A percentile compares a stretch with the other conserved stretches of the same genome.
Conservation (phyloP, 2,113 vertebrate genomes). For the Oriolus oriolus region DNA sequence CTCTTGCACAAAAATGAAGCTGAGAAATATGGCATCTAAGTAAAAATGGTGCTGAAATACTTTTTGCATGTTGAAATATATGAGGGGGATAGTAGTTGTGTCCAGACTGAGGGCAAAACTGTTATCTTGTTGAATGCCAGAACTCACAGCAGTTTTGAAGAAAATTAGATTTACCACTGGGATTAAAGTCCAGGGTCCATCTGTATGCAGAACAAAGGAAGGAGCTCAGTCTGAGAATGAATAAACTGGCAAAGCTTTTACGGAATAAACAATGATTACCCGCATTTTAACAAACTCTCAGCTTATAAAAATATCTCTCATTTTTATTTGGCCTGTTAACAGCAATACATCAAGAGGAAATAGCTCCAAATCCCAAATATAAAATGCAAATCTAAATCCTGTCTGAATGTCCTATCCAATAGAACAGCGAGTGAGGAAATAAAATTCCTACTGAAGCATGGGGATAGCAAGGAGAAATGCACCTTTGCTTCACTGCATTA, state of each 20-base stretch:
- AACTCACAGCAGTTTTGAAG: background rate
- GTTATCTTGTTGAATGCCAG: background rate
- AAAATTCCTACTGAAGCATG: background rate
- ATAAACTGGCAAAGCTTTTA: background rate
- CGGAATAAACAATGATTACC: background rate
- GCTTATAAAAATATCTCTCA: background rate
- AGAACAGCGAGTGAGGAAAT: background rate
- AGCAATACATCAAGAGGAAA: background rate
- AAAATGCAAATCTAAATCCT: constrained; percentile 5
- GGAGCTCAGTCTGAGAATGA: background rate
- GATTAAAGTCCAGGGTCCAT: background rate
- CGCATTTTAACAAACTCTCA: background rate
- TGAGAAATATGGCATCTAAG: background rate
- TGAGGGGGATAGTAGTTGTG: background rate
- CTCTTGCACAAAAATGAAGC: background rate
- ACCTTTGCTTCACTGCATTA: background rate
- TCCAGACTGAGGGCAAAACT: background rate
- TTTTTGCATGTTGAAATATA: background rate
- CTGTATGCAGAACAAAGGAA: background rate
- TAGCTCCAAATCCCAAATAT: background rate
- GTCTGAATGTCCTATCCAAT: background rate
- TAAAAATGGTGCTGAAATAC: background rate
- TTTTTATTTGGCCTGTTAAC: background rate
- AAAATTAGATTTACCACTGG: background rate
- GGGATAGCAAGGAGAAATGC: background rate